A percentile compares a stretch with the other conserved stretches of the same genome.
Conservation (phyloP, 2,888 invertebrate genomes). For the Trachelus iudaicus region DNA sequence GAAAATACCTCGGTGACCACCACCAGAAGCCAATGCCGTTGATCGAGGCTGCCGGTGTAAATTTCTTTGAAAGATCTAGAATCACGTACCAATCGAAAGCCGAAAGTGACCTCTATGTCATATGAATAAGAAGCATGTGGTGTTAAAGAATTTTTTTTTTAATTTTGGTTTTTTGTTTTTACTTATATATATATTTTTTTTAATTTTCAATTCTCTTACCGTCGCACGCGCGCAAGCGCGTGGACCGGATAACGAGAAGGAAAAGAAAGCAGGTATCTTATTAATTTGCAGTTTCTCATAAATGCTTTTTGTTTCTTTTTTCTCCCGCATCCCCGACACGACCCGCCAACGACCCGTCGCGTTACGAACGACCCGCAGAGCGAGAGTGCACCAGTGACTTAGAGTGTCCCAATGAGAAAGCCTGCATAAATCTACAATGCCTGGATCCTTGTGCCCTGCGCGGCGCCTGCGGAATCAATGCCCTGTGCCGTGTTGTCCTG, state of each 20-base stretch:
- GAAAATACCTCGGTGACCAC: neutral
- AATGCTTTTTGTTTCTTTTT: slow-evolving; percentile 76
- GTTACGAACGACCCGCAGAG: slow-evolving; percentile 69
- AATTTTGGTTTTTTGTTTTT: slow-evolving; percentile 59
- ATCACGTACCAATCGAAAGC: neutral
- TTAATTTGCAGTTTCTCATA: slow-evolving; percentile 81
- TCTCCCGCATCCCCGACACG: slow-evolving; percentile 64
- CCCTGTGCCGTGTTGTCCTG: slow-evolving; percentile 85
- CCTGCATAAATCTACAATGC: slow-evolving; percentile 91
- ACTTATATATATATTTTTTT: neutral
- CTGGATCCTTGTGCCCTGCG: slow-evolving; percentile 90
- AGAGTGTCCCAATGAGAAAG: slow-evolving; percentile 92
- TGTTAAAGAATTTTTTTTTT: slow-evolving; percentile 70
- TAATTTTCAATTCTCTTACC: neutral
- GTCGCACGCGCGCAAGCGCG: neutral
- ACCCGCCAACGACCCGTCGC: slow-evolving; percentile 19
- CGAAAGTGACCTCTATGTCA: slow-evolving; percentile 36
- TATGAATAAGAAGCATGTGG: slow-evolving; percentile 70
- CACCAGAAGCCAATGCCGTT: neutral
- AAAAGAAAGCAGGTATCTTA: slow-evolving; percentile 69
- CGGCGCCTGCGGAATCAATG: slow-evolving; percentile 90
- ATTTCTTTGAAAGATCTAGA: neutral
- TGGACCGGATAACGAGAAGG: neutral
- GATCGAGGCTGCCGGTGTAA: neutral
- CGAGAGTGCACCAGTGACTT: slow-evolving; percentile 90